Conservation (phyloP, 2,113 vertebrate species). For the Oryzias melastigma region DNA sequence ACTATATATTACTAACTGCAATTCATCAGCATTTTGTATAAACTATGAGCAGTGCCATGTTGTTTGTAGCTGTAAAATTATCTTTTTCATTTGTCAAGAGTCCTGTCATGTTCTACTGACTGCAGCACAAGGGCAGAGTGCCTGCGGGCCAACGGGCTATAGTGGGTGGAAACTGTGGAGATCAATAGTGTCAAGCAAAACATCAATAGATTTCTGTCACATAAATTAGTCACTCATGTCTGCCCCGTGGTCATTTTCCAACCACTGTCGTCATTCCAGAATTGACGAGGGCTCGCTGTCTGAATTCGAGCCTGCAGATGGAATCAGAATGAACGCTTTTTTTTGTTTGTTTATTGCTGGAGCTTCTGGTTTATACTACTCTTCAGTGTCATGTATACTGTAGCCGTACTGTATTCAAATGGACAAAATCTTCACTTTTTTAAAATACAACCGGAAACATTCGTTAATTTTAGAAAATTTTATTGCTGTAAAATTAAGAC, state of each 20-base stretch:
- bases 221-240: conserved; percentile 43
- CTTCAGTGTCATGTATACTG: too few species aligned
- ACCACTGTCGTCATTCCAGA: conserved; percentile 26
- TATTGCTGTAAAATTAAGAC: too few species aligned
- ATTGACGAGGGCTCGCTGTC: conserved; percentile 22
- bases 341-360: not conserved
- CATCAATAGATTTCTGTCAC: conserved; percentile 50
- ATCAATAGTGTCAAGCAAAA: conserved; percentile 45
- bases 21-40: conserved; percentile 1
- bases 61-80: not conserved
- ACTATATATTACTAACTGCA: too few species aligned
- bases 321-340: conserved; percentile 1
- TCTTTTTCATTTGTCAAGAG: conserved; percentile 13
- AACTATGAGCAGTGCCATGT: not conserved
- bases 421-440: too few species aligned
- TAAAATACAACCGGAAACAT: too few species aligned
- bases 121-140: conserved; percentile 12
- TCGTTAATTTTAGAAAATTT: too few species aligned
- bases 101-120: not conserved
- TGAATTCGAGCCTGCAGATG: conserved; percentile 1
- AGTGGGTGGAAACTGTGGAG: not conserved
- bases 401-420: too few species aligned
- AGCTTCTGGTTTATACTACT: too few species aligned
- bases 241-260: conserved; percentile 36
- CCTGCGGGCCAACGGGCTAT: conserved; percentile 7